These are phyloP conservation scores for Malacoraja senta DNA, from an alignment of 2,797 vertebrate genomes.

Conservation along the genomic window DNA sequence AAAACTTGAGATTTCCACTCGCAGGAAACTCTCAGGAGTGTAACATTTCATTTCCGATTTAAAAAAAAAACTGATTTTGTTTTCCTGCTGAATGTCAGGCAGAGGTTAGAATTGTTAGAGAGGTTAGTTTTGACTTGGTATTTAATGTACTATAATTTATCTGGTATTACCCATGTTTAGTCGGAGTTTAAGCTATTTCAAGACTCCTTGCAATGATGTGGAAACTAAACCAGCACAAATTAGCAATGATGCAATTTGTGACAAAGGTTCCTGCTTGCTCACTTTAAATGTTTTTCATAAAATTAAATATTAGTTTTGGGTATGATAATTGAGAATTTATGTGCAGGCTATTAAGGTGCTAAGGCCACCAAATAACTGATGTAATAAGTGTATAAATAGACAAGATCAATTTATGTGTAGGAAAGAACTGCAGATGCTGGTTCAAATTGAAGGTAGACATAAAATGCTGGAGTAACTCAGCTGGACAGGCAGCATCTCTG, in stretches of 20 bases:
- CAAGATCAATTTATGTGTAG: not conserved
- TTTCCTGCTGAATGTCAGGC: too few species aligned
- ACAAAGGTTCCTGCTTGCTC: not conserved
- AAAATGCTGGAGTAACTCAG: too few species aligned
- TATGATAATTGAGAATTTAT: not conserved
- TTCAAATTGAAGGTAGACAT: too few species aligned
- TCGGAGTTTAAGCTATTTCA: not conserved
- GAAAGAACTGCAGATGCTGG: too few species aligned
- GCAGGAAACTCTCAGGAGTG: not conserved
- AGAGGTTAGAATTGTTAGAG: not conserved
- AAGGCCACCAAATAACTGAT: not conserved
- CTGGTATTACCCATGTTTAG: not conserved
- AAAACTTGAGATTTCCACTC: not conserved
- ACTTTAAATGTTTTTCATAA: constrained; percentile 6
- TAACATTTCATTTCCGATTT: not conserved
- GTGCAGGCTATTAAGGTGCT: not conserved
- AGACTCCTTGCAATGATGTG: not conserved
- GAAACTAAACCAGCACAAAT: not conserved
- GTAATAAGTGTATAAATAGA: not conserved
- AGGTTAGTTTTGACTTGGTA: not conserved
- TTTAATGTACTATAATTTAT: not conserved
- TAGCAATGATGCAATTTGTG: not conserved
- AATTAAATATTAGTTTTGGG: too few species aligned
- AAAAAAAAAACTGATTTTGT: not conserved
- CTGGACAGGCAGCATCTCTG: too few species aligned